A percentile compares a stretch with the other conserved stretches of the same genome.
Conservation (phyloP, 2,113 vertebrate species). For the Elgaria multicarinata region DNA sequence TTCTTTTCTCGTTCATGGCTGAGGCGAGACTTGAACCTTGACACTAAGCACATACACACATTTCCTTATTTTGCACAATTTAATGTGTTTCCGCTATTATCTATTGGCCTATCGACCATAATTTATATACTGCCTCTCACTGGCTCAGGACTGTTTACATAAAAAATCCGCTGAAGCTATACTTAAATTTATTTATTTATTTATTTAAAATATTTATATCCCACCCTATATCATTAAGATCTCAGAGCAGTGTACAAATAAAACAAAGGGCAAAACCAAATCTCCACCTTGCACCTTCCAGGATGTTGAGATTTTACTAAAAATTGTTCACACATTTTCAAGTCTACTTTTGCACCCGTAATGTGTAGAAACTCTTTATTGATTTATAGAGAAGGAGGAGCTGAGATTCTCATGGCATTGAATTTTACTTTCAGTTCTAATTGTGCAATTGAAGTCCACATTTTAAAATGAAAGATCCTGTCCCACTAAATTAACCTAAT, state of each 20-base stretch:
- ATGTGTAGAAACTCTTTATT: neutral
- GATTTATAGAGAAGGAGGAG: too few species aligned
- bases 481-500: neutral
- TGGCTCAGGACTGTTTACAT: neutral
- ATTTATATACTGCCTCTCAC: too few species aligned
- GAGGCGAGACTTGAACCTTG: neutral
- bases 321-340: neutral
- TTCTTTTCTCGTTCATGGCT: neutral
- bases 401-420: neutral
- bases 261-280: too few species aligned
- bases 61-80: too few species aligned
- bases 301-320: neutral
- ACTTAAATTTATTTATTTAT: too few species aligned
- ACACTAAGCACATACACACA: too few species aligned
- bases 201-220: too few species aligned
- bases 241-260: too few species aligned
- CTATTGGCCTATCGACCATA: too few species aligned
- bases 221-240: too few species aligned
- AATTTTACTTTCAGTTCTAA: neutral
- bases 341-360: neutral
- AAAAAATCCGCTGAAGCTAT: neutral
- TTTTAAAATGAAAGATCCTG: neutral
- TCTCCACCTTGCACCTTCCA: too few species aligned
- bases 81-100: too few species aligned
- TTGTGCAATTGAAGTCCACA: neutral